Evolutionary conservation across 1,140 invertebrate genomes (phyloP), one percentile per base, ranked within the genome.

Genomic region (Panagrolaimus sp.): DNA sequence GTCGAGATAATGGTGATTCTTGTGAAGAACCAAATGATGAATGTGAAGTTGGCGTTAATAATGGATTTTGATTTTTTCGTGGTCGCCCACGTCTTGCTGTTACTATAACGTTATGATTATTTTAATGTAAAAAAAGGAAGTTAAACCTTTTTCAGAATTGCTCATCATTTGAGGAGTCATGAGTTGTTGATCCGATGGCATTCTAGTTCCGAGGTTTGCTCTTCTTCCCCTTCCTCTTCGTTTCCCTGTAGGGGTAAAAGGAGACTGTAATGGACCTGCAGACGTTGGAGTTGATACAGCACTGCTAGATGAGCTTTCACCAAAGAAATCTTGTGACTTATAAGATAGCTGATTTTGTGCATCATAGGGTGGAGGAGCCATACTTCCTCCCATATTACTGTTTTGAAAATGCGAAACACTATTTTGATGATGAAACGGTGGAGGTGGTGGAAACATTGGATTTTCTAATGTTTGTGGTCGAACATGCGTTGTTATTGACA

Each of bases 261-360:
- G 51, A 20, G 20, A 23, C 9, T 57, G 51, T 16, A 57, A 11
- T n/a, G 51, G 51, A 23, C 51, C 51, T 27, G 11, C 27, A 16
- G 51, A 57, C 3, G 51, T 57, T 27, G 51, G 51, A 20, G 51
- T 57, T 57, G 51, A 57, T 27, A 57, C 27, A 27, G 51, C 51
- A 57, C 51, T 57, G n/a, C 51, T 57, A 5, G 51, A 57, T 25
- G 51, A 57, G 20, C 51, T 57, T 11, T 57, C 51, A 20, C 51
- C 20, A 16, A 57, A 57, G 9, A 57, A 25, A 16, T 57, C 51
- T 57, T 57, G 51, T 20, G 51, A 57, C n/a, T 38, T 38, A 7
- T 38, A 38, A 2, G 31, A 38, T 4, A 38, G 31, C 7, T 38
- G 31, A 38, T 38, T 38, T 38, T 38, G 31, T 38, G 31, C 31